phyloP scores from a whole-genome alignment of 2,797 vertebrate genomes.

The Spinus pinus region DNA sequence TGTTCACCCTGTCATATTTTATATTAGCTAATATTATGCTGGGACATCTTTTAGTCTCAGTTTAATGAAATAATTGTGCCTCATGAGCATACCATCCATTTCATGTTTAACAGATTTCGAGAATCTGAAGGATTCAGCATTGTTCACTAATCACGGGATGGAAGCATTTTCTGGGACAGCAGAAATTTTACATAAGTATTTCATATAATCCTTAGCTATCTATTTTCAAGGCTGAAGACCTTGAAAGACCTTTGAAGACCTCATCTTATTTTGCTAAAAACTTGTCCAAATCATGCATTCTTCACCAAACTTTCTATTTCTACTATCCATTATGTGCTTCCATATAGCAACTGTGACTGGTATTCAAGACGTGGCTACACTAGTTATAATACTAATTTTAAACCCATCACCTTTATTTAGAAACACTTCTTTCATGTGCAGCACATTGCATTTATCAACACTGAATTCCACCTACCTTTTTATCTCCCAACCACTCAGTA shows the following conservation, averaged over 20 bases:
- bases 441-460: neutral
- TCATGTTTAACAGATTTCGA: neutral
- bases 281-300: neutral
- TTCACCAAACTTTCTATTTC: neutral
- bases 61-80: neutral
- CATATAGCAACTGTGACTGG: neutral
- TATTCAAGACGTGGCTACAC: neutral
- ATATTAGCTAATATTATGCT: neutral
- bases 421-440: neutral
- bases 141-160: fast-evolving
- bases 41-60: neutral
- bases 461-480: neutral
- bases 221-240: neutral
- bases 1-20: neutral
- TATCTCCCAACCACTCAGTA: neutral
- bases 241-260: neutral
- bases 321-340: neutral
- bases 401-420: neutral
- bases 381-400: neutral
- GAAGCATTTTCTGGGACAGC: neutral
- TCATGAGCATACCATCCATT: neutral
- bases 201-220: neutral
- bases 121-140: neutral
- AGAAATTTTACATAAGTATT: neutral
- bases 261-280: neutral